Evolutionary conservation across 2,888 invertebrate species (phyloP).

Genomic region (Priocnemis perturbator): DNA sequence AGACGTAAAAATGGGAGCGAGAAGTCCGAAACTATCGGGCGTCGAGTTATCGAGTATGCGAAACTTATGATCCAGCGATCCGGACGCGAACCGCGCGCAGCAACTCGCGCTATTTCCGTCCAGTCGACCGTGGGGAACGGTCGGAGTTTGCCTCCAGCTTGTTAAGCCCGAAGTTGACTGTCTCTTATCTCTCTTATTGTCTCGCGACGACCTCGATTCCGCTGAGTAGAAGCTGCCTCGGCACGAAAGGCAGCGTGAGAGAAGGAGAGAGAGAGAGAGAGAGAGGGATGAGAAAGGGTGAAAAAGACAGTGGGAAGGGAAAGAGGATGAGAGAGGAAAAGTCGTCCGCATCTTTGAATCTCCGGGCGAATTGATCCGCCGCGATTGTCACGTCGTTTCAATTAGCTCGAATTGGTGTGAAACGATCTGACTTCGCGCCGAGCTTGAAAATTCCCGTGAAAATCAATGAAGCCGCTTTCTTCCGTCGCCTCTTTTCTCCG

Average conservation of each 20-base stretch:
- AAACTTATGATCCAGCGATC: too few species aligned
- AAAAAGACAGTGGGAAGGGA: neutral
- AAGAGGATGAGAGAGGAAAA: conserved; percentile 6
- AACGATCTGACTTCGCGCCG: conserved; percentile 8
- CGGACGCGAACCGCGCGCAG: too few species aligned
- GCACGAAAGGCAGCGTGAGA: too few species aligned
- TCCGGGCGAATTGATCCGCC: conserved; percentile 25
- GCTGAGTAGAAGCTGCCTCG: too few species aligned
- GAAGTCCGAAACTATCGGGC: too few species aligned
- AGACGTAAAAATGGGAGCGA: too few species aligned
- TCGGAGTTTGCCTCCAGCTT: conserved; percentile 2
- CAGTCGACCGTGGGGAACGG: neutral
- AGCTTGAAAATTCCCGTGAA: conserved; percentile 5
- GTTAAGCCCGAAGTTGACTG: conserved; percentile 8
- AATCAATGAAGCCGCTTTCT: neutral
- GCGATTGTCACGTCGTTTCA: conserved; percentile 46
- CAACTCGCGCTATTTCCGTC: neutral
- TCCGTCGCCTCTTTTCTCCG: neutral
- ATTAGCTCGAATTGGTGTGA: conserved; percentile 41
- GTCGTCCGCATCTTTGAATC: conserved; percentile 10
- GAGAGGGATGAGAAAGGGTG: conserved; percentile 9
- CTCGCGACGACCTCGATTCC: conserved; percentile 13
- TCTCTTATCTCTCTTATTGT: conserved; percentile 8
- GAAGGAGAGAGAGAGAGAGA: neutral
- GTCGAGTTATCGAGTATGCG: too few species aligned